Conservation (phyloP, 2,113 vertebrate genomes). For the Equus przewalskii region DNA sequence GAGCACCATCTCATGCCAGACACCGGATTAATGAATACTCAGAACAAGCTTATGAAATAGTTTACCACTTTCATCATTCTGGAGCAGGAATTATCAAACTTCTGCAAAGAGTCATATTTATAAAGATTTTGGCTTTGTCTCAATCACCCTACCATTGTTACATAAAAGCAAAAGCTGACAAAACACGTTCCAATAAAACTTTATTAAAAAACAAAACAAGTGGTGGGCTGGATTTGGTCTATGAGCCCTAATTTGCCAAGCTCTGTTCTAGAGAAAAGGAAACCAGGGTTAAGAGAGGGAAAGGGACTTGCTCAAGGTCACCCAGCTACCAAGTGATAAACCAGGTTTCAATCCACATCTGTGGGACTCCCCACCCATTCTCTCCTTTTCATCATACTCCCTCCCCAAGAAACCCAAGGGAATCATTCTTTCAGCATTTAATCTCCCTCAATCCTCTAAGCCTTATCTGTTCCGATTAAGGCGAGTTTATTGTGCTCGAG, state of each 20-base stretch:
- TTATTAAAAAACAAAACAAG: background rate
- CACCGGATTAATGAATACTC: background rate
- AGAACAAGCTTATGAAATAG: background rate
- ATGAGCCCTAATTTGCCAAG: background rate
- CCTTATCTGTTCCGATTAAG: constrained; percentile 83
- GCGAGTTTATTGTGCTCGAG: constrained; percentile 79
- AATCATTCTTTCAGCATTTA: constrained; percentile 80
- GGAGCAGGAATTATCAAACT: background rate
- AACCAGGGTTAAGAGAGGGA: background rate
- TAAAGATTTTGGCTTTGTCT: background rate
- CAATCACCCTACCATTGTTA: background rate
- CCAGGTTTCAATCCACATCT: background rate
- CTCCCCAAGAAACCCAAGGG: constrained; percentile 52
- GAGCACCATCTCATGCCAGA: background rate
- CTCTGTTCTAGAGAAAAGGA: background rate
- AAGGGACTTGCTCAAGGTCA: background rate
- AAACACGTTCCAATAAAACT: background rate
- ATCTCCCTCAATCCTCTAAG: constrained; percentile 82
- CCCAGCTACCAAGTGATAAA: background rate
- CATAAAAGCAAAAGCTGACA: background rate
- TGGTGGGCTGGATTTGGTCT: background rate
- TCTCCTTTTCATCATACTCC: background rate
- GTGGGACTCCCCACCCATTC: fast-evolving
- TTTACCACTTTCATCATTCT: background rate
- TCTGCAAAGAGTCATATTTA: background rate